Evolutionary conservation across 2,797 vertebrate genomes (phyloP), one percentile per base, ranked within the genome.

Genomic region (Lepus oiostolus): DNA sequence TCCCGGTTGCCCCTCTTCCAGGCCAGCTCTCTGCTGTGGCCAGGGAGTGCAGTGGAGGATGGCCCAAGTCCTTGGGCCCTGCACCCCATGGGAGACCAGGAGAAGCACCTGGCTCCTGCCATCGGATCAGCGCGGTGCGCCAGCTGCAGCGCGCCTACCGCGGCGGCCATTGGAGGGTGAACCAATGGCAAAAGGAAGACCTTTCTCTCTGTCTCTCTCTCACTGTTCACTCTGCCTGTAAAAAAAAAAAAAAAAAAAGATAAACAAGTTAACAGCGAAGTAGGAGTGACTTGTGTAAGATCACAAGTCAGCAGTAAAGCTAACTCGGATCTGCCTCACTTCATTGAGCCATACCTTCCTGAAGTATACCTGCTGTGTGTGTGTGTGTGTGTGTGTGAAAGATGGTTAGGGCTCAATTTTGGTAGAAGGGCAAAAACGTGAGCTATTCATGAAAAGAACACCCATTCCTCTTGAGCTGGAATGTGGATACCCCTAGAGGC

Each of bases 351-450:
- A 22, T 28, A 5, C 4, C 80, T 92, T 83, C 91, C 76, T 84
- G 24, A 72, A 86, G 62, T 52, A 79, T 50, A 71, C 12, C 67
- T 50, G 28, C 2, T 90, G 4, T 93, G 42, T 11, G 35, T 63
- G 8, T 7, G 26, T 11, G 22, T 38, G 60, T 21, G 63, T 67
- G 42, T 63, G 65, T 28, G 0, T 28, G 24, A 87, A 35, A 90
- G 62, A 88, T 74, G 58, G n/a, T 26, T 30, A 42, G 68, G 35
- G 21, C 17, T 76, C 83, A 93, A 70, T 62, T 75, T 70, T 94
- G 35, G 17, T 38, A 9, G 75, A 26, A 67, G 11, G 21, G 30
- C 38, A 80, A 85, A 87, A 90, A 1, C 30, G 62, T 85, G 63
- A 87, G 35, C 13, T 93, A 12, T 77, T 95, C n/a, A 32, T 38